phyloP scores from a whole-genome alignment of 2,113 vertebrate species.

The Crypturellus undulatus region DNA sequence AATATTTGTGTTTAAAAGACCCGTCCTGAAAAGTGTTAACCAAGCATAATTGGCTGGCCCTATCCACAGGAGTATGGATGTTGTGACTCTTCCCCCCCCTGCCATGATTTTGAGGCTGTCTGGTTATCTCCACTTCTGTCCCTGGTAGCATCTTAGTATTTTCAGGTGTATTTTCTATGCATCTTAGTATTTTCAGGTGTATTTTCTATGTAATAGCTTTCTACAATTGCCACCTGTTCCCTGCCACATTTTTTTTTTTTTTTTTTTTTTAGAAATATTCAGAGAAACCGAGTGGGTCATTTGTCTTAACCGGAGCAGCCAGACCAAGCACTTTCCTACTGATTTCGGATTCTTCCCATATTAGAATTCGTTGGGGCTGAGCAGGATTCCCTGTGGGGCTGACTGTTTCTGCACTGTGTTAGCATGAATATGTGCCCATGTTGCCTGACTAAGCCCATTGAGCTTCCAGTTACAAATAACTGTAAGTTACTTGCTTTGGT shows the following conservation, averaged over 20 bases:
- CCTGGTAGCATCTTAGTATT: background rate
- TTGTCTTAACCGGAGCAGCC: background rate
- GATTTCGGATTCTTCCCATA: background rate
- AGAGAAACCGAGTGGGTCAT: fast-evolving
- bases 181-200: background rate
- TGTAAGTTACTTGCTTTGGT: background rate
- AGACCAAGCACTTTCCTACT: background rate
- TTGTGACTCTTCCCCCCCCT: background rate
- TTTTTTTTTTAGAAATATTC: background rate
- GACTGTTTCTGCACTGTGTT: background rate
- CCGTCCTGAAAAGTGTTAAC: background rate
- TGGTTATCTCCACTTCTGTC: background rate
- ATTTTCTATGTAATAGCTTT: background rate
- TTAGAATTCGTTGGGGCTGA: background rate
- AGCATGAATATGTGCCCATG: too few species aligned
- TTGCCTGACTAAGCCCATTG: fast-evolving
- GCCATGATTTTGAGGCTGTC: background rate
- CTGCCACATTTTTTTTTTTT: background rate
- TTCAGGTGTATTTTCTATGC: background rate
- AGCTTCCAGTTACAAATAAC: background rate
- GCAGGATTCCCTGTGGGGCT: background rate
- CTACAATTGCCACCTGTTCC: background rate
- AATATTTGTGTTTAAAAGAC: background rate
- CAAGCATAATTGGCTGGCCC: background rate
- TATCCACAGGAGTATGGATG: background rate